These are phyloP conservation scores for Uloborus diversus DNA, from an alignment of 1,140 invertebrate species.

Conservation along the genomic window DNA sequence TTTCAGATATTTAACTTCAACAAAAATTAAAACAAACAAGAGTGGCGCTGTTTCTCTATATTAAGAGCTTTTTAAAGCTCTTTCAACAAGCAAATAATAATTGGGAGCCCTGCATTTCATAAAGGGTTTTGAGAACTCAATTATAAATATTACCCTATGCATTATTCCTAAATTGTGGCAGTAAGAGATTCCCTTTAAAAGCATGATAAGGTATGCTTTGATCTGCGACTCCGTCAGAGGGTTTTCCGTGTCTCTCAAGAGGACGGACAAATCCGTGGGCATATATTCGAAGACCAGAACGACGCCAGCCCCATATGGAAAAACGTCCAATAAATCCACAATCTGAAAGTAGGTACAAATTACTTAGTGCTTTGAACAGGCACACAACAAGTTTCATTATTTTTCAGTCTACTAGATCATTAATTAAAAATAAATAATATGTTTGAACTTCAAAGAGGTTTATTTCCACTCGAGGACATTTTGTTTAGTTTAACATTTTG, in stretches of 20 bases:
- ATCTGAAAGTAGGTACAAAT: conserved; percentile 72
- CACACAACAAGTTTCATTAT: too few species aligned
- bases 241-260: conserved; percentile 80
- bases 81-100: too few species aligned
- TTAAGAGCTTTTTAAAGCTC: too few species aligned
- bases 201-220: conserved; percentile 90
- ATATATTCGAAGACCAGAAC: conserved; percentile 94
- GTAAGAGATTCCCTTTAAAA: conserved; percentile 88
- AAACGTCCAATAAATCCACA: conserved; percentile 88
- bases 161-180: conserved; percentile 92
- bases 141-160: conserved; percentile 79
- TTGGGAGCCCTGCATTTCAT: too few species aligned
- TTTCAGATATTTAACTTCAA: too few species aligned
- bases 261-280: conserved; percentile 87
- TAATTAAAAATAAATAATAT: too few species aligned
- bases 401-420: too few species aligned
- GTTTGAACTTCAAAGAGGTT: not conserved
- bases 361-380: too few species aligned
- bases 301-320: conserved; percentile 86
- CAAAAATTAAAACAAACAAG: too few species aligned
- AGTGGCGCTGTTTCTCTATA: too few species aligned
- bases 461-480: not conserved
- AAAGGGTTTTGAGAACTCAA: too few species aligned
- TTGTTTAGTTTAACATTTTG: too few species aligned
- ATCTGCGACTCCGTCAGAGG: conserved; percentile 78